These are phyloP conservation scores for Synergus japonicus DNA, from an alignment of 2,888 invertebrate species.

Conservation along the genomic window DNA sequence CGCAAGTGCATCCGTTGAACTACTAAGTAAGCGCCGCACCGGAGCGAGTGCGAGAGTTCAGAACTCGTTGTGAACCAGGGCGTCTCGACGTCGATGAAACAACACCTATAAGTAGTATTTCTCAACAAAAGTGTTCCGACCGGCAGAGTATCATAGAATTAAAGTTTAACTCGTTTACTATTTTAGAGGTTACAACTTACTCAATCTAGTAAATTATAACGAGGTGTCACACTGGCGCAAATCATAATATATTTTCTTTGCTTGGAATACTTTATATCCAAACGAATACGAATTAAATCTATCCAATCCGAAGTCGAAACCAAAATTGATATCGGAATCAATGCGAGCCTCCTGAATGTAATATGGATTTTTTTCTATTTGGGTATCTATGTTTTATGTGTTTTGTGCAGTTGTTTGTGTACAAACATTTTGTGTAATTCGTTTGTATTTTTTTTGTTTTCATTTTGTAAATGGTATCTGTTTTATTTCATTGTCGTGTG, in stretches of 20 bases:
- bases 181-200: not conserved
- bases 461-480: too few relatives aligned
- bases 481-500: too few relatives aligned
- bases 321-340: too few relatives aligned
- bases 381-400: too few relatives aligned
- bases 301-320: too few relatives aligned
- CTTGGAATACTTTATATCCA: too few relatives aligned
- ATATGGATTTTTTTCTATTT: too few relatives aligned
- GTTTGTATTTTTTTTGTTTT: too few relatives aligned
- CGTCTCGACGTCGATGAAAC: not conserved
- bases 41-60: slow-evolving; percentile 44
- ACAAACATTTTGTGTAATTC: too few relatives aligned
- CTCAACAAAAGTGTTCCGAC: not conserved
- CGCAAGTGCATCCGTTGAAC: slow-evolving; percentile 35
- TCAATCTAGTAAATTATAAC: not conserved
- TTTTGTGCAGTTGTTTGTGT: too few relatives aligned
- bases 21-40: slow-evolving; percentile 50
- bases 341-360: too few relatives aligned
- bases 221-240: not conserved
- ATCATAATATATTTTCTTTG: not conserved
- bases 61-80: slow-evolving; percentile 1
- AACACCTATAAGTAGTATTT: not conserved
- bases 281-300: too few relatives aligned
- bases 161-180: slow-evolving; percentile 54
- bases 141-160: slow-evolving; percentile 31